Evolutionary conservation across 2,888 invertebrate species (phyloP).

Genomic region (Limnephilus marmoratus): DNA sequence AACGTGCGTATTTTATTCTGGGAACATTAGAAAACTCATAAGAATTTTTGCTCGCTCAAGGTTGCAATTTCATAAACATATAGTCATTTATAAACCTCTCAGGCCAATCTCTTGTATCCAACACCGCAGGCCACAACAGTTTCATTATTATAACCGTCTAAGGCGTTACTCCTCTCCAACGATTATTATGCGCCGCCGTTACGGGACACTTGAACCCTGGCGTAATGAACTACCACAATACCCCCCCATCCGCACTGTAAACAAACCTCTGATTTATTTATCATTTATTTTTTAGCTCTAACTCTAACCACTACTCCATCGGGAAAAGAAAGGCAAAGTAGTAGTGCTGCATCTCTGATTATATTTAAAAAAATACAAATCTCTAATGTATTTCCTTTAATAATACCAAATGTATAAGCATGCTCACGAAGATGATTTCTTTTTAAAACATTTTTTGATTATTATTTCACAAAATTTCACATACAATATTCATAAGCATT

Average conservation of each 20-base stretch:
- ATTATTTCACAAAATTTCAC: no score
- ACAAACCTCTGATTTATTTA: neutral
- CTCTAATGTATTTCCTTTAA: no score
- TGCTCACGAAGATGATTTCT: no score
- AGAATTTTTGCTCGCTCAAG: neutral
- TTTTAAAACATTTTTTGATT: no score
- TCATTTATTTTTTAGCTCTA: neutral
- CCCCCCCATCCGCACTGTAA: neutral
- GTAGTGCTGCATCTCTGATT: no score
- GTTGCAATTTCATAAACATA: neutral
- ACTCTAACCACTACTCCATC: neutral
- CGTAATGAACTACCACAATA: slow-evolving; percentile 13
- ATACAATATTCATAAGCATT: no score
- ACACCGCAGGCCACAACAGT: neutral
- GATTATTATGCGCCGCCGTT: slow-evolving; percentile 35
- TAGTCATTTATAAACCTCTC: neutral
- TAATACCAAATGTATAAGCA: no score
- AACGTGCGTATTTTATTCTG: no score
- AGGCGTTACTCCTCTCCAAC: slow-evolving; percentile 9
- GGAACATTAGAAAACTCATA: no score
- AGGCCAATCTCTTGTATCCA: neutral
- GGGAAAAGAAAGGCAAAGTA: no score
- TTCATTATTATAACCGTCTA: slow-evolving; percentile 31
- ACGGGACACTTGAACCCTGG: slow-evolving; percentile 10
- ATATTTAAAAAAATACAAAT: no score